phyloP scores from a whole-genome alignment of 1,140 invertebrate genomes.

The Achroia grisella region DNA sequence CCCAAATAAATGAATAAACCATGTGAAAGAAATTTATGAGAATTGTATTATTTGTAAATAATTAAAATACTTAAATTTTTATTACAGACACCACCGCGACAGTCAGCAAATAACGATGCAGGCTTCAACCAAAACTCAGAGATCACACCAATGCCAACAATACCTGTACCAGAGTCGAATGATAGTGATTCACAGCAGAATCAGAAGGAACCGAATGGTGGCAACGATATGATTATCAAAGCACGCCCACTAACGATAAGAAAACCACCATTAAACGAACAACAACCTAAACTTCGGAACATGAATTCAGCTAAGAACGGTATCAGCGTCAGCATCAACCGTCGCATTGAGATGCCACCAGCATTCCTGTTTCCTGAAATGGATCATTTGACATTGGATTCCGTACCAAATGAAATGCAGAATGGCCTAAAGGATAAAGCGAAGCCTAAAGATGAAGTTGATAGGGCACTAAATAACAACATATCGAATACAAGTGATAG shows the following conservation, averaged over 20 bases:
- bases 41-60: background rate
- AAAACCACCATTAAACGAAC: conserved; percentile 83
- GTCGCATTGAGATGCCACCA: conserved; percentile 87
- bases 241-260: conserved; percentile 85
- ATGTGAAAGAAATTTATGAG: too few relatives aligned
- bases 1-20: too few relatives aligned
- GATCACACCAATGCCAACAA: conserved; percentile 31
- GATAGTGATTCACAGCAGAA: conserved; percentile 42
- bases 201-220: conserved; percentile 60
- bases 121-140: conserved; percentile 36
- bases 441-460: conserved; percentile 58
- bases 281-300: conserved; percentile 83
- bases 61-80: background rate
- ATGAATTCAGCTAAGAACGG: conserved; percentile 70
- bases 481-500: conserved; percentile 45
- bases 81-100: conserved; percentile 64
- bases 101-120: conserved; percentile 49
- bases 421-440: conserved; percentile 52
- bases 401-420: conserved; percentile 31
- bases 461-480: conserved; percentile 55
- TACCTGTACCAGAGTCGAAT: conserved; percentile 42
- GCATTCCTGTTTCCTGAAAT: conserved; percentile 86
- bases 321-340: conserved; percentile 80
- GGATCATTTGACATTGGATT: conserved; percentile 63
- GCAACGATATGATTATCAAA: conserved; percentile 81